Conservation (phyloP, 1,140 invertebrate genomes). For the Ips typographus region DNA sequence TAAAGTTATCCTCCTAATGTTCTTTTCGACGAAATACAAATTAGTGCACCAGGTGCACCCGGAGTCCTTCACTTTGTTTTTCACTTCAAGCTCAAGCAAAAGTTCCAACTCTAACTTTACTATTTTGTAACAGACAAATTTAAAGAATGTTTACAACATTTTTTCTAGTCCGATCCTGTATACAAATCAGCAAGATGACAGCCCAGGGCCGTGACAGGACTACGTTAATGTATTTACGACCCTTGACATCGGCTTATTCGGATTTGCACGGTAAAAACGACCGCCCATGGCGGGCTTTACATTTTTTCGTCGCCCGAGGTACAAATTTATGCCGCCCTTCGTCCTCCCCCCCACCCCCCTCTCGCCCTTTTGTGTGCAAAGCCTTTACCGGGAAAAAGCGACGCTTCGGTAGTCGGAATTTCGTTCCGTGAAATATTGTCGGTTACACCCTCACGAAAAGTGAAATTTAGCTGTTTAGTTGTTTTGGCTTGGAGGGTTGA, state of each 20-base stretch:
- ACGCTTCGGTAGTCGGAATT: slow-evolving; percentile 5
- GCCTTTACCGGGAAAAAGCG: neutral
- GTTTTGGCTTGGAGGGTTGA: too few relatives aligned
- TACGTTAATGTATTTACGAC: slow-evolving; percentile 22
- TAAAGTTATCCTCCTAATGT: too few relatives aligned
- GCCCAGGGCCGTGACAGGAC: neutral
- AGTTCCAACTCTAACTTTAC: too few relatives aligned
- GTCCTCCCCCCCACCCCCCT: neutral
- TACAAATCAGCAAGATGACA: too few relatives aligned
- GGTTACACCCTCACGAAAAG: neutral
- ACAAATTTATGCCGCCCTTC: slow-evolving; percentile 23
- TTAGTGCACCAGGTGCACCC: too few relatives aligned
- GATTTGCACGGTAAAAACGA: slow-evolving; percentile 22
- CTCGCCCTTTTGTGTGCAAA: too few relatives aligned
- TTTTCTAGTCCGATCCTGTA: slow-evolving; percentile 4
- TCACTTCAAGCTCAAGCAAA: too few relatives aligned
- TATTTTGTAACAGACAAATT: neutral
- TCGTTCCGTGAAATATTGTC: neutral
- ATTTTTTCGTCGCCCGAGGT: slow-evolving; percentile 14
- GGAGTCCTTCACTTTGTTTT: too few relatives aligned
- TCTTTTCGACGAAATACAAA: too few relatives aligned
- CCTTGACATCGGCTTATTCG: slow-evolving; percentile 23
- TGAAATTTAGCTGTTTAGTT: too few relatives aligned
- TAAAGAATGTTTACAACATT: too few relatives aligned
- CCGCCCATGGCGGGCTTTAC: slow-evolving; percentile 16